Base-by-base conservation (phyloP, 2,888 invertebrate genomes). In the Synergus gifuensis region DNA sequence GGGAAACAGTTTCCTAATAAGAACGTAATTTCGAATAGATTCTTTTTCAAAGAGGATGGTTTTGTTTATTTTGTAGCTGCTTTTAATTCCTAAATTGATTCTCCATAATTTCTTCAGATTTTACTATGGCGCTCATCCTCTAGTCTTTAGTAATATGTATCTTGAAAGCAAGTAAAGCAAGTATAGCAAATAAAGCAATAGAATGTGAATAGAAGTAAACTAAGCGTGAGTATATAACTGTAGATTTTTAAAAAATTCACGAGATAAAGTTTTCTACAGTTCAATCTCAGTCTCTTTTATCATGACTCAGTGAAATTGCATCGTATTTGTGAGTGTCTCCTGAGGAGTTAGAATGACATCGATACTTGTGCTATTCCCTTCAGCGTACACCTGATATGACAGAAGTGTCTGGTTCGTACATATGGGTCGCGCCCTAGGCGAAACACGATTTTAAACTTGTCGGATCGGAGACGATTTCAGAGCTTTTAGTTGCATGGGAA, bases 391-490 rank as follows among this genome's bases (percentile, higher is more conserved):
- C 36, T 73, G 49, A 73, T 73, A 73, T 73, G 49, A 49, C 36
- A 73, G 36, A 73, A 54, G 36, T 36, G 49, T 73, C 54, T 73
- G 16, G 11, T 54, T 9, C 4, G 4, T 69, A 46, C 69, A 69
- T 54, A 49, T 73, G 73, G 80, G 58, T 83, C 78, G 69, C 63
- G 78, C 80, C 69, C 54, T 62, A 77, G 78, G 81, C 81, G 77
- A 82, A 80, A 84, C 80, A 82, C 79, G 82, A 84, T 84, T 84
- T 84, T 81, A 79, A 80, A 80, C 81, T 82, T 79, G 84, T 80
- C 78, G 79, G 80, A 66, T 80, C 79, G 80, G 79, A 83, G 84
- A 79, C 80, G 80, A 78, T 79, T 81, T 80, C 79, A 81, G 79
- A 80, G 83, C 82, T 83, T 82, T 84, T 84, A 84, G 82, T 66